Base-by-base conservation (phyloP, 2,888 invertebrate species). In the Coelopa pilipes region DNA sequence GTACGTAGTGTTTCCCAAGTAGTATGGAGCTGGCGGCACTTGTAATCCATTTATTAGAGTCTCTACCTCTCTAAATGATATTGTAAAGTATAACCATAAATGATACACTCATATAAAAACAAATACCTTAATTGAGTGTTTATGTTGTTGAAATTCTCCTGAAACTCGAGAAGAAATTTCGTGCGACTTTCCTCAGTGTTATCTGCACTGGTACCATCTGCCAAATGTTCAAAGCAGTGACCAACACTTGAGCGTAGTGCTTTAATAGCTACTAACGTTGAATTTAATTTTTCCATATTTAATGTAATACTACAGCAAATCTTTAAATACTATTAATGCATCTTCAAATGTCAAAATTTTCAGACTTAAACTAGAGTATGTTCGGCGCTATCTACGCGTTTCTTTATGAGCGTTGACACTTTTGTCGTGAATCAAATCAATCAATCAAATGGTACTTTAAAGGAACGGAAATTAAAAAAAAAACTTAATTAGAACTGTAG, bases 1-100 rank as follows among this genome's bases (percentile, higher is more conserved):
- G 83, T 91, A 93, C 7, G 94, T 93, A 0, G 96, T 95, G 85
- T 96, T 97, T 0, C 95, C 96, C 74, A 97, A 89, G 82, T 91
- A 93, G 82, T 96, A 94, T 0, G 94, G 93, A 3, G 94, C 93
- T n/a, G 93, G 92, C 0, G 95, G 94, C 76, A 93, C 92, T 70
- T 92, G 93, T 45, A 93, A 84, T 46, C 90, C 90, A 78, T 91
- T 92, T 0, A 93, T 92, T 0, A 93, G 90, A 82, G 93, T 93
- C 84, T 96, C 96, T 17, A 96, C 91, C 84, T 96, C 96, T 79
- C 96, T 86, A 70, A 0, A 34, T 34, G 34, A 34, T 34, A 34
- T 34, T 34, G 7, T 2, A 7, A 34, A 34, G 7, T 7, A 34
- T 17, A 17, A 24, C 12, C 46, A 50, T 46, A 21, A n/a, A 9